These are phyloP conservation scores for Promerops cafer DNA, from an alignment of 2,113 vertebrate genomes.

Conservation along the genomic window DNA sequence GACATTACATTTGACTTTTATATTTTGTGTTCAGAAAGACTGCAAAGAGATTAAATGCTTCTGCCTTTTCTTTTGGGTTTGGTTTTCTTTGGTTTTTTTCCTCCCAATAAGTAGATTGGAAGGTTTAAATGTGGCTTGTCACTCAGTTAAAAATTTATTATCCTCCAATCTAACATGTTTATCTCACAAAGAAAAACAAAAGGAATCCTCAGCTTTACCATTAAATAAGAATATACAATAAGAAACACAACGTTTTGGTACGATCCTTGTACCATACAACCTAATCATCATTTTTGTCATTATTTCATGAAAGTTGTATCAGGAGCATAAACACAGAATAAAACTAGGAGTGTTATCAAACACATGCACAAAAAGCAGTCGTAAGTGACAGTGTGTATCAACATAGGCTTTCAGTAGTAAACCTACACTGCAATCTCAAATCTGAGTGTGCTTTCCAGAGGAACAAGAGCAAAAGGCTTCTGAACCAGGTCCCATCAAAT, in stretches of 20 bases:
- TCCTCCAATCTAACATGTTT: not conserved
- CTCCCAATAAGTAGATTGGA: not conserved
- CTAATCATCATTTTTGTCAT: not conserved
- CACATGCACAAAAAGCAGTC: not conserved
- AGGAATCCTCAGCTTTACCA: not conserved
- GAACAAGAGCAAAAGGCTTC: not conserved
- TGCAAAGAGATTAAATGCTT: not conserved
- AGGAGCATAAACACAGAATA: not conserved
- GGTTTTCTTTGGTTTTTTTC: not conserved
- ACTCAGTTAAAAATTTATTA: not conserved
- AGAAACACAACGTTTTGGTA: not conserved
- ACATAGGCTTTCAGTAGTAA: not conserved
- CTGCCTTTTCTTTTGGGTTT: not conserved
- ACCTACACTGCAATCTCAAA: not conserved
- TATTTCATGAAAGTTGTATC: not conserved
- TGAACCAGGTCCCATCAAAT: not conserved
- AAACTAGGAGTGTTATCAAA: not conserved
- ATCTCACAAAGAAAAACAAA: not conserved
- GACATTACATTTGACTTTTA: not conserved
- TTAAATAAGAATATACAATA: not conserved
- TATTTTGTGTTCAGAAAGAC: not conserved
- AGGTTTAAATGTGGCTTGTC: not conserved
- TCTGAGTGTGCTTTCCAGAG: not conserved
- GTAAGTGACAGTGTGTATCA: not conserved
- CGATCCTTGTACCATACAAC: not conserved